phyloP scores from a whole-genome alignment of 2,888 invertebrate genomes.

The Eulithis testata region DNA sequence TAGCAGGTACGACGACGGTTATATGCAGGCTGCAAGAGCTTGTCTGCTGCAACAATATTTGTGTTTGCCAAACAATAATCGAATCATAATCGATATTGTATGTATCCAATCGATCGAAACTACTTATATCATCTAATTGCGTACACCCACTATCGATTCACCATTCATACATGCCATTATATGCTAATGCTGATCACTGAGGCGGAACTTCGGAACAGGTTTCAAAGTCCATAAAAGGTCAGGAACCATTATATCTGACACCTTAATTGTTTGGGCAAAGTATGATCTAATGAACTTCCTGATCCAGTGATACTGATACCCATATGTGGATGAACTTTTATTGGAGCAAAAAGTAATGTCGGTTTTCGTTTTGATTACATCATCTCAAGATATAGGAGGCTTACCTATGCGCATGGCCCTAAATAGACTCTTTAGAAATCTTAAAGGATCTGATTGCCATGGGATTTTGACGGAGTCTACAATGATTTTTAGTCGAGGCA shows the following conservation, averaged over 20 bases:
- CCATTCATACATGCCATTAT: constrained; percentile 50
- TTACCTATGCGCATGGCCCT: too few species aligned
- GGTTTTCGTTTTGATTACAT: constrained; percentile 12
- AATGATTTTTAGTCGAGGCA: too few species aligned
- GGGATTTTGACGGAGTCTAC: too few species aligned
- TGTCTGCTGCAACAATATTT: too few species aligned
- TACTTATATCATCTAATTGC: constrained; percentile 8
- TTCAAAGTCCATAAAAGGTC: constrained; percentile 50
- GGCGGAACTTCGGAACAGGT: constrained; percentile 50
- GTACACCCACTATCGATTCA: constrained; percentile 23
- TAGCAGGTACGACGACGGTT: too few species aligned
- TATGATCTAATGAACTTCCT: constrained; percentile 58
- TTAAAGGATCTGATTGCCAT: too few species aligned
- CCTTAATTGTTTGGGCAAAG: constrained; percentile 62
- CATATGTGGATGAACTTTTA: constrained; percentile 31
- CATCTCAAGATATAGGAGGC: not conserved
- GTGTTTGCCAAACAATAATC: too few species aligned
- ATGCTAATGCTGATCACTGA: constrained; percentile 63
- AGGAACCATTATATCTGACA: constrained; percentile 52
- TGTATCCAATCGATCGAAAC: not conserved
- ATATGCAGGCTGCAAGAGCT: too few species aligned
- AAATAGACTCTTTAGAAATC: too few species aligned
- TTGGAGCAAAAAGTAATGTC: constrained; percentile 28
- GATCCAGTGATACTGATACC: constrained; percentile 47
- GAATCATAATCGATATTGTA: not conserved